Percentiles rank a stretch among this genome's conserved stretches.
Conservation (phyloP, 2,797 vertebrate genomes). For the Gallirallus australis region DNA sequence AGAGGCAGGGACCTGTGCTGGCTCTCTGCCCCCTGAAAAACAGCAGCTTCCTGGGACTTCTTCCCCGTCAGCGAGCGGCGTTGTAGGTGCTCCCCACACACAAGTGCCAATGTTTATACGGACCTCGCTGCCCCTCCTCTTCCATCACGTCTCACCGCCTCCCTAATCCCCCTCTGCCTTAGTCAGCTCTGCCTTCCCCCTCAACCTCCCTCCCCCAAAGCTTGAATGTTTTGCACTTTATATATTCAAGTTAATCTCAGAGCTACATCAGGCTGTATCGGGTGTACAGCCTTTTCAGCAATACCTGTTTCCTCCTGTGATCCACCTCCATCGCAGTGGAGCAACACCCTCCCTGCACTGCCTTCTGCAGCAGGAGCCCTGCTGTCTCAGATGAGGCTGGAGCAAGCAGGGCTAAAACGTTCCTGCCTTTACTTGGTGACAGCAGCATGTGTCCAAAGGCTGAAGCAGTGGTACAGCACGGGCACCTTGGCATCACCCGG, state of each 20-base stretch:
- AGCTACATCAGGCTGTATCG: background rate
- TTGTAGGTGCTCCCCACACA: background rate
- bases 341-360: background rate
- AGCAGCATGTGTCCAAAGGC: background rate
- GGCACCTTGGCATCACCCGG: rapidly evolving
- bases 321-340: background rate
- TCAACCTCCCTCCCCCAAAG: background rate
- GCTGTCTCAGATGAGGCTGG: background rate
- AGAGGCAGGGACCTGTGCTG: background rate
- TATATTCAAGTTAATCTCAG: background rate
- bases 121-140: background rate
- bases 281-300: background rate
- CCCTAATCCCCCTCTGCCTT: constrained; percentile 20
- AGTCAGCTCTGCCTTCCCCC: constrained; percentile 28
- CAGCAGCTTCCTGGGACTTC: background rate
- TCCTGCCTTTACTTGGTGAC: background rate
- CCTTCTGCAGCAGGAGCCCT: background rate
- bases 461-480: rapidly evolving
- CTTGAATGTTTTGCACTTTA: constrained; percentile 38
- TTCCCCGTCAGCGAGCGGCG: rapidly evolving
- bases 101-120: background rate
- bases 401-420: background rate
- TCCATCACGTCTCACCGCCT: background rate
- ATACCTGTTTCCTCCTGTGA: background rate
- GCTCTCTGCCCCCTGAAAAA: background rate